A percentile compares a stretch with the other conserved stretches of the same genome.
phyloP scores from a whole-genome alignment of 2,113 vertebrate genomes.

The Chaetorhynchus papuensis region DNA sequence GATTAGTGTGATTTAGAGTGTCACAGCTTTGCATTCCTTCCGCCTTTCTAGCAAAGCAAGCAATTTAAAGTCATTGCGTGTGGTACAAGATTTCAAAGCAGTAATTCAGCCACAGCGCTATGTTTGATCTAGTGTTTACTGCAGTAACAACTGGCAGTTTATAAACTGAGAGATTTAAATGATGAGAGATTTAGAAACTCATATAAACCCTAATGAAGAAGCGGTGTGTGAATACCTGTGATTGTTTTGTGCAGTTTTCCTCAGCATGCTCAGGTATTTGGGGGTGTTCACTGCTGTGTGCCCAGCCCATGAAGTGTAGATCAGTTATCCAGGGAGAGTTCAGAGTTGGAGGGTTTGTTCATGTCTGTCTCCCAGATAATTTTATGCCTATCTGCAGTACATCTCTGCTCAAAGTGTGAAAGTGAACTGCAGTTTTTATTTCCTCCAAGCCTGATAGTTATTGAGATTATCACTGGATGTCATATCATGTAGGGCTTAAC shows the following conservation, averaged over 20 bases:
- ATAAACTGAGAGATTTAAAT: constrained; percentile 30
- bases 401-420: not conserved
- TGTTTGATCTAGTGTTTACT: constrained; percentile 34
- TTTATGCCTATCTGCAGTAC: not conserved
- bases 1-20: constrained; percentile 45
- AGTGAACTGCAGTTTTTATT: not conserved
- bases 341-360: not conserved
- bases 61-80: constrained; percentile 22
- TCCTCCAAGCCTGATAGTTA: not conserved
- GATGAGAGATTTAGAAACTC: constrained; percentile 24
- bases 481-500: not conserved
- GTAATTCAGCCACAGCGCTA: constrained; percentile 33
- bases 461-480: not conserved
- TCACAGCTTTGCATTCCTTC: not conserved
- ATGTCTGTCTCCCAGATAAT: not conserved
- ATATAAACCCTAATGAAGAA: not conserved
- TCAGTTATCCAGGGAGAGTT: not conserved
- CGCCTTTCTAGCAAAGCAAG: constrained; percentile 33
- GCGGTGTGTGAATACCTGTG: not conserved
- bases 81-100: constrained; percentile 35
- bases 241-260: not conserved
- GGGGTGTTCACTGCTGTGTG: not conserved
- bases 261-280: not conserved
- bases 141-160: constrained; percentile 30
- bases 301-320: not conserved